A percentile compares a stretch with the other conserved stretches of the same genome.
These are phyloP conservation scores for Diadophis punctatus DNA, from an alignment of 2,113 vertebrate species.

Conservation along the genomic window DNA sequence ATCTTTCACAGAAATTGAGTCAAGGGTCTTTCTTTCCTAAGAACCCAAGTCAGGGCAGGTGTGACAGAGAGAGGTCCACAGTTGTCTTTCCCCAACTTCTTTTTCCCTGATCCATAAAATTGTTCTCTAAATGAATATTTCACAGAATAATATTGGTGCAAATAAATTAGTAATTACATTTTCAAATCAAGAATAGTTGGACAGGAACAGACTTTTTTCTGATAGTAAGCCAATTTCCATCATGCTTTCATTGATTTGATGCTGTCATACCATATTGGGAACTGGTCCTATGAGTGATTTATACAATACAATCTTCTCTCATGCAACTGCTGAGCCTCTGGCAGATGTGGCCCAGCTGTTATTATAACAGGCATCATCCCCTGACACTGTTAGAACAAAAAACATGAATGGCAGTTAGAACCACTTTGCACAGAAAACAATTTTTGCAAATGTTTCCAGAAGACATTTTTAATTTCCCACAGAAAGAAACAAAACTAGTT, in stretches of 20 bases:
- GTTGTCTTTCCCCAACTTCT: neutral
- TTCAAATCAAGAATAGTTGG: neutral
- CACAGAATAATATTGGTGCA: neutral
- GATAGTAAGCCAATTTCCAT: neutral
- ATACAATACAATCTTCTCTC: fast-evolving
- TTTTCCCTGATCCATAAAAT: neutral
- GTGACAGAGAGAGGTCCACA: neutral
- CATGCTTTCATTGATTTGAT: neutral
- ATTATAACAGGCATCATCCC: neutral
- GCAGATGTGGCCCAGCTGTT: neutral
- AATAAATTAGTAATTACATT: neutral
- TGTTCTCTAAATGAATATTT: neutral
- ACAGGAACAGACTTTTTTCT: neutral
- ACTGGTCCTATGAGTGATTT: neutral
- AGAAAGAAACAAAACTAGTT: neutral
- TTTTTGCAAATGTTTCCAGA: neutral
- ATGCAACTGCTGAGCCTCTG: neutral
- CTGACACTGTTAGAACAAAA: slow-evolving; percentile 16
- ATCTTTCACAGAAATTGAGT: neutral
- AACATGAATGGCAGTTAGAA: neutral
- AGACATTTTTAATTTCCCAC: neutral
- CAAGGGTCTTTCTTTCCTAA: neutral
- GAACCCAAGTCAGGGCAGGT: neutral
- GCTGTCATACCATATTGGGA: neutral
- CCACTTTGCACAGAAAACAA: neutral